Percentiles rank a stretch among this genome's conserved stretches.
Evolutionary conservation across 2,888 invertebrate species (phyloP).

Genomic region (Bruchidius siliquastri): DNA sequence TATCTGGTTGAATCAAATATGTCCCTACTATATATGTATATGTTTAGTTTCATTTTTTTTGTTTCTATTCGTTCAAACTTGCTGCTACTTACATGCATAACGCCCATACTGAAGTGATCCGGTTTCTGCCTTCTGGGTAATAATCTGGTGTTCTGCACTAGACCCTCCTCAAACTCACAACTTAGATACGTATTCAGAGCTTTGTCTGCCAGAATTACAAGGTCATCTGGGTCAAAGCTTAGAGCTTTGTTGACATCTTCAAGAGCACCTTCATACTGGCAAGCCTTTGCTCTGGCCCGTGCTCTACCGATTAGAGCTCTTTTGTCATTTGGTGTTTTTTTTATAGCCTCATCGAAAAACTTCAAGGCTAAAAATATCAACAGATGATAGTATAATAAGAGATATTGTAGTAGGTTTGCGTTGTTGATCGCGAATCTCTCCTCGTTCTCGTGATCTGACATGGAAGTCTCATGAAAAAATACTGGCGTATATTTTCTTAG

Average conservation of each 20-base stretch:
- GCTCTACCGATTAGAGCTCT: conserved; percentile 54
- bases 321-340: conserved; percentile 46
- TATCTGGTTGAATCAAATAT: no score
- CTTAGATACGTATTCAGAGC: conserved; percentile 40
- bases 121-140: conserved; percentile 40
- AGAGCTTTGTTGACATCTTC: conserved; percentile 51
- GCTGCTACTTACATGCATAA: conserved; percentile 42
- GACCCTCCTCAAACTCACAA: conserved; percentile 44
- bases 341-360: conserved; percentile 38
- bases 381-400: no score
- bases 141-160: conserved; percentile 37
- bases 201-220: conserved; percentile 37
- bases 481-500: no score
- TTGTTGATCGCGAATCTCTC: no score
- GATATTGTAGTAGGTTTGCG: no score
- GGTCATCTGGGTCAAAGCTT: conserved; percentile 34
- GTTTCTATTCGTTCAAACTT: no score
- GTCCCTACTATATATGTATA: no score
- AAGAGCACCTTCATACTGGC: conserved; percentile 53
- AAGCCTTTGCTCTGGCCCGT: conserved; percentile 52
- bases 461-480: no score
- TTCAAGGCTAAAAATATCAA: conserved; percentile 29
- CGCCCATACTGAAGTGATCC: conserved; percentile 43
- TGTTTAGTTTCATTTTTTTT: no score
- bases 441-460: no score